Evolutionary conservation across 2,113 vertebrate species (phyloP), one percentile per base, ranked within the genome.

Genomic region (Rhinolophus ferrumequinum): DNA sequence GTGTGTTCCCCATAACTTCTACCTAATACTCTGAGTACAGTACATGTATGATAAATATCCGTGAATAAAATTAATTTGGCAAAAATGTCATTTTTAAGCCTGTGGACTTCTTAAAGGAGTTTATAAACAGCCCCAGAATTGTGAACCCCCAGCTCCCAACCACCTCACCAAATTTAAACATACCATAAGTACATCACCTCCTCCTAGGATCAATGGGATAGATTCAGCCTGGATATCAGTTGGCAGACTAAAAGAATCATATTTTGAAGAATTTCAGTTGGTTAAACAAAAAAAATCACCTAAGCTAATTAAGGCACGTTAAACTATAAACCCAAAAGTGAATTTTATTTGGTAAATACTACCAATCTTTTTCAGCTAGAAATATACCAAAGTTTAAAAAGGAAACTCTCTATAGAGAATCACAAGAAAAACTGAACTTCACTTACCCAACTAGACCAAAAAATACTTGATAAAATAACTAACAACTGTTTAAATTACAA

Each of bases 191-290:
- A 99, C 99, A 94, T 99, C 99, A 67, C 99, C 99, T 94, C 99
- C 99, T 97, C 99, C 99, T 2, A 99, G 98, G 94, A 99, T 99
- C 89, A 99, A 60, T 0, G 99, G 99, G 73, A 99, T 99, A 3
- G 99, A 99, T 96, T 99, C 99, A 38, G 99, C 99, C 97, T 99
- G 99, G 97, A 99, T 99, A 98, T 99, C 99, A 16, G 99, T 99
- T 21, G 99, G 99, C 13, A 99, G 99, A 73, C 99, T 99, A 95
- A 96, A 98, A 97, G 73, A 64, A 86, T 93, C 10, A 66, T 0
- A 95, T 44, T 84, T 66, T 73, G 38, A 95, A 96, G 56, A 97
- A 62, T 64, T 72, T 76, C 81, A 76, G 54, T 97, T 92, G 75
- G 58, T 22, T 24, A 22, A 22, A 19, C 50, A 69, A 35, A n/a